Evolutionary conservation across 2,888 invertebrate species (phyloP).

Genomic region (Chymomyza amoena): DNA sequence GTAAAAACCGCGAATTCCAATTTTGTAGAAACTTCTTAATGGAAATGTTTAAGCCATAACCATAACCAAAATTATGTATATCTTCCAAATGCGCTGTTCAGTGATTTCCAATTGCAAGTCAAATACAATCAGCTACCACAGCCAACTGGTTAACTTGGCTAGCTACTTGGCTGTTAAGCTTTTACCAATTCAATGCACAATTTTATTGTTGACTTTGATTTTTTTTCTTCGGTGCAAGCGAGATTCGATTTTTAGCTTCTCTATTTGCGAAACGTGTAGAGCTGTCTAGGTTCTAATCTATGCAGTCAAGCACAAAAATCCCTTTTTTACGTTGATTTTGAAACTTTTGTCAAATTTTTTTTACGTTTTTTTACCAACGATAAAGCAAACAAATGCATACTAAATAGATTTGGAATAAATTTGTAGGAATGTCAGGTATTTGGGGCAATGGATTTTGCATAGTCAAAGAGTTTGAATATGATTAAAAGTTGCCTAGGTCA

Average conservation of each 20-base stretch:
- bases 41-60: neutral
- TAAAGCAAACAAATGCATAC: neutral
- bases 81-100: conserved; percentile 11
- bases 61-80: neutral
- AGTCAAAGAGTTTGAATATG: neutral
- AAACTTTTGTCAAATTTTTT: neutral
- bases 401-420: neutral
- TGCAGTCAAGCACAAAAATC: conserved; percentile 16
- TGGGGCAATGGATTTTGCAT: neutral
- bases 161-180: conserved; percentile 8
- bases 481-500: neutral
- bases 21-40: no score
- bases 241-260: conserved; percentile 29
- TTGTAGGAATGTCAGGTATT: neutral
- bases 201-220: conserved; percentile 19
- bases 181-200: conserved; percentile 42
- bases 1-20: no score
- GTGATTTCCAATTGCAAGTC: conserved; percentile 45
- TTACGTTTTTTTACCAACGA: neutral
- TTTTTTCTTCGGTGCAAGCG: conserved; percentile 24
- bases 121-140: conserved; percentile 35
- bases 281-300: conserved; percentile 13
- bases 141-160: neutral
- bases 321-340: neutral
- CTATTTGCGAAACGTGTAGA: conserved; percentile 25